Evolutionary conservation across 64 coral and sea anemone species (phyloP).

Genomic region (Actinia tenebrosa): DNA sequence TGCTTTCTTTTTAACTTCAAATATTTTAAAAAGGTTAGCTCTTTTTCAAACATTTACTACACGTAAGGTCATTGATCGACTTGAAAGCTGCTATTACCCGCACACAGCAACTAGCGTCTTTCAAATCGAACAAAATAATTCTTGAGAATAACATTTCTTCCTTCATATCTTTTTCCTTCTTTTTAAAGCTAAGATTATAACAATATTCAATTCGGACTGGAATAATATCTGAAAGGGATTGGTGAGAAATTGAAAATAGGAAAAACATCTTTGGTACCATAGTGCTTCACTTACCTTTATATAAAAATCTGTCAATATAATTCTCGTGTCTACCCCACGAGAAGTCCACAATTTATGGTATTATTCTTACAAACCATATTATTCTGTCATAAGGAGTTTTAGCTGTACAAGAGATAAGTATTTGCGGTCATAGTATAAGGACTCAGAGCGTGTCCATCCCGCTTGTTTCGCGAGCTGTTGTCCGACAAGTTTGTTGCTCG

Average conservation of each 20-base stretch:
- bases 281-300: neutral
- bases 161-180: neutral
- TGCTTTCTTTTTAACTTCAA: neutral
- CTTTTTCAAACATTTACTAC: neutral
- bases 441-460: neutral
- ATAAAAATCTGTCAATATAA: neutral
- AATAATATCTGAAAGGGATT: too few relatives aligned
- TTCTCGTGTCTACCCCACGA: neutral
- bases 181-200: neutral
- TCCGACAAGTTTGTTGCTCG: neutral
- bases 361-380: neutral
- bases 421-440: neutral
- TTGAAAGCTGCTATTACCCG: neutral
- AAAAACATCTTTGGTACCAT: too few relatives aligned
- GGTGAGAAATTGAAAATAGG: too few relatives aligned
- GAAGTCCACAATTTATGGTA: neutral
- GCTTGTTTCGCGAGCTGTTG: neutral
- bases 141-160: neutral
- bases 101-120: neutral
- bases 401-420: conserved; percentile 1
- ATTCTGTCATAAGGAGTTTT: neutral
- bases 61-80: neutral
- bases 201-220: too few relatives aligned
- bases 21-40: neutral
- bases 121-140: neutral